Percentiles rank a stretch among this genome's conserved stretches.
These are phyloP conservation scores for Agelas oroides DNA, from an alignment of 37 sponge, comb jelly and placozoan genomes.

Conservation along the genomic window DNA sequence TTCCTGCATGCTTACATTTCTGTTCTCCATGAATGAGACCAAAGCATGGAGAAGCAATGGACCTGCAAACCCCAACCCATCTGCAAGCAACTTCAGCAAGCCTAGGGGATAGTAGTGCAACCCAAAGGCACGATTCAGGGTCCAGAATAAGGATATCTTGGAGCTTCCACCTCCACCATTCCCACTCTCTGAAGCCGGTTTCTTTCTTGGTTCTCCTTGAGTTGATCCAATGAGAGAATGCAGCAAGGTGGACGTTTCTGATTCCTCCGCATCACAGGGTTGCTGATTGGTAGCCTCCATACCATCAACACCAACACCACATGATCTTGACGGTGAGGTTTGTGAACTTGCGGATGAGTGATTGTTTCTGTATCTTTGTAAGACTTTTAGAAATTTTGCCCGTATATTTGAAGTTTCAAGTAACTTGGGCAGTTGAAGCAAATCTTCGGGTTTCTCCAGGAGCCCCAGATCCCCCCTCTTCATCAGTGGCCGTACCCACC, in stretches of 20 bases:
- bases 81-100: conserved; percentile 81
- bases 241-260: no score
- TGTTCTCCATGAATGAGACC: conserved; percentile 88
- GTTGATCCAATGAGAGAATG: no score
- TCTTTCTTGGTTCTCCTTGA: no score
- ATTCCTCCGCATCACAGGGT: no score
- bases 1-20: conserved; percentile 28
- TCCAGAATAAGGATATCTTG: conserved; percentile 51
- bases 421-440: conserved; percentile 62
- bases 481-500: conserved; percentile 89
- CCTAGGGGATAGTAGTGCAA: conserved; percentile 93
- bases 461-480: conserved; percentile 63
- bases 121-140: conserved; percentile 90
- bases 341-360: no score
- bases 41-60: conserved; percentile 89
- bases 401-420: conserved; percentile 52
- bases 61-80: conserved; percentile 87
- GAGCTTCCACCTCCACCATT: background rate
- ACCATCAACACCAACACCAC: no score
- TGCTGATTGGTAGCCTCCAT: no score
- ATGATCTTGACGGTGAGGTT: no score
- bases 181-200: no score
- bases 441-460: conserved; percentile 58
- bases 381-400: conserved; percentile 46
- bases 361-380: background rate